Evolutionary conservation across 2,113 vertebrate genomes (phyloP).

Genomic region (Sinocyclocheilus anshuiensis): DNA sequence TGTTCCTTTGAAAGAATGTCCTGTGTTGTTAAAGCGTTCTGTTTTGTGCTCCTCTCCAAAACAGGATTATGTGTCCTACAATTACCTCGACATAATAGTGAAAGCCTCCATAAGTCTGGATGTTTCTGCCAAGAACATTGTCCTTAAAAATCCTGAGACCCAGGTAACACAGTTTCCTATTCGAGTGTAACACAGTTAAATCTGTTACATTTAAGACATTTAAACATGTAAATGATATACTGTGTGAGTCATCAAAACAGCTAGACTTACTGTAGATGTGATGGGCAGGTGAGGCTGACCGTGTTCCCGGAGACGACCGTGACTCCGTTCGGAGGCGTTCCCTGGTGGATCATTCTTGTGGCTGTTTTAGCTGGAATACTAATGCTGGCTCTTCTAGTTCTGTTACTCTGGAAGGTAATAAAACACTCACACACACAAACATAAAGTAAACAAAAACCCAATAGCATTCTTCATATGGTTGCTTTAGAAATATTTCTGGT

Average conservation of each 20-base stretch:
- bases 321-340: constrained; percentile 81
- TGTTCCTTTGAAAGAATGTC: neutral
- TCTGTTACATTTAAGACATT: neutral
- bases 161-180: constrained; percentile 69
- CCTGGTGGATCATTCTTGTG: constrained; percentile 94
- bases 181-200: neutral
- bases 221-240: neutral
- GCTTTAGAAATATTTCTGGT: too few species aligned
- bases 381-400: constrained; percentile 89
- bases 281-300: constrained; percentile 81
- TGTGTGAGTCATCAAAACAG: neutral
- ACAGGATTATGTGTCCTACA: constrained; percentile 89
- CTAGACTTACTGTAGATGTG: neutral
- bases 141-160: constrained; percentile 81
- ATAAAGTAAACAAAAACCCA: neutral
- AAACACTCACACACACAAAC: neutral
- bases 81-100: constrained; percentile 82
- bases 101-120: constrained; percentile 84
- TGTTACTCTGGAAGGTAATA: constrained; percentile 95
- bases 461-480: too few species aligned
- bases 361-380: constrained; percentile 88
- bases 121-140: constrained; percentile 81
- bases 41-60: constrained; percentile 32
- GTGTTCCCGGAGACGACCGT: constrained; percentile 87
- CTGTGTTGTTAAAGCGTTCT: neutral